Base-by-base conservation (phyloP, 53 echinoderm and acorn worm genomes). In the Mesocentrotus franciscanus region DNA sequence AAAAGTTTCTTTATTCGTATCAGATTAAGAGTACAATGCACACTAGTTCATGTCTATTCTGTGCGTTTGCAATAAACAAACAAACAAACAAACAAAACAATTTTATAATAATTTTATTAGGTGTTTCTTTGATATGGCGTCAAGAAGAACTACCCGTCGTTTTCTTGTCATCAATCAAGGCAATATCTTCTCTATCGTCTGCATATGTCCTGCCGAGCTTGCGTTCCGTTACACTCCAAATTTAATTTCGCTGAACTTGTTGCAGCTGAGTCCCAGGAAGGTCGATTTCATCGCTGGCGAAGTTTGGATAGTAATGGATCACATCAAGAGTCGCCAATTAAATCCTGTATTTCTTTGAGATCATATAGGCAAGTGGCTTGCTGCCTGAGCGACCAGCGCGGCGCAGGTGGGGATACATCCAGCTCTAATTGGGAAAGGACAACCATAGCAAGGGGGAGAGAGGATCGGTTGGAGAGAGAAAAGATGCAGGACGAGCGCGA, bases 201-300 rank as follows among this genome's bases (percentile, higher is more conserved):
- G 33, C 22, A 9, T 49, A 58, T 87, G 27, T 87, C 87, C 87
- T 87, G 87, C 87, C n/a, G 87, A 57, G 87, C 87, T 57, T 84
- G 84, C 57, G 58, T 87, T 87, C 87, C 58, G n/a, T 87, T 87
- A 87, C 87, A 87, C 87, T 87, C 57, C 11, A 87, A 91, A 91
- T 64, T 91, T 39, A 91, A 91, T 91, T 91, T 91, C 34, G 91
- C 29, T 35, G 91, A 91, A 91, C 91, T 91, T 91, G 91, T 91
- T 91, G 91, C 91, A 91, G 91, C 91, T 91, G 91, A 66, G 91
- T 35, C 91, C 36, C 91, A 0, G 62, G 30, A 66, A 91, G 91
- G 66, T 91, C 39, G 91, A 62, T 91, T 91, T 91, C 68, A 91
- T 61, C 91, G 91, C 91, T 26, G 66, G 36, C 29, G 35, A 91